Conservation (phyloP, 2,113 vertebrate species). For the Mola mola region DNA sequence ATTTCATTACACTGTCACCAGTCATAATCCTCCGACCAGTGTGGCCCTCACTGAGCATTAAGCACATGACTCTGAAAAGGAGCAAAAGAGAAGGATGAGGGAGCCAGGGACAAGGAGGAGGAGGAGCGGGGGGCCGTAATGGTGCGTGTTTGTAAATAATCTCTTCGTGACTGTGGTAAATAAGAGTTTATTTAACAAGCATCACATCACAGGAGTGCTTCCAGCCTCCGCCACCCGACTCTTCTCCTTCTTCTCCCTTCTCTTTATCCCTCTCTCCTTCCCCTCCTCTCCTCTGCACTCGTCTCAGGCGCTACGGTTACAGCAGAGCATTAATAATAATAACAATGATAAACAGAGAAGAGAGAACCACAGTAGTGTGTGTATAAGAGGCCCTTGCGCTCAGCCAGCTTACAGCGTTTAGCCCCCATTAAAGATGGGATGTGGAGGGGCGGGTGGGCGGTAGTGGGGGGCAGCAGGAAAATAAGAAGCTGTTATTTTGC, state of each 20-base stretch:
- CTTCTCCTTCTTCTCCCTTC: constrained; percentile 27
- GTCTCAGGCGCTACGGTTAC: constrained; percentile 57
- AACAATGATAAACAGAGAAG: constrained; percentile 83
- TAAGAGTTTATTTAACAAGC: constrained; percentile 83
- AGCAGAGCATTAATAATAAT: constrained; percentile 81
- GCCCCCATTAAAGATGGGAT: constrained; percentile 77
- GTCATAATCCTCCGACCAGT: constrained; percentile 64
- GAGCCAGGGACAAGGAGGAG: constrained; percentile 20
- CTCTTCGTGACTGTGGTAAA: constrained; percentile 76
- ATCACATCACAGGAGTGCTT: constrained; percentile 72
- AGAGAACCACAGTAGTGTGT: constrained; percentile 79
- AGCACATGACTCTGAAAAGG: constrained; percentile 46
- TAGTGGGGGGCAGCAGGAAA: constrained; percentile 43
- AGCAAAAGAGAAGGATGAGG: constrained; percentile 34
- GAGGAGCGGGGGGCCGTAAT: constrained; percentile 55
- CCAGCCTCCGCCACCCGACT: constrained; percentile 59
- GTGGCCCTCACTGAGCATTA: constrained; percentile 62
- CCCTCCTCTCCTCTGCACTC: constrained; percentile 42
- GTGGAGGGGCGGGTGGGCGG: constrained; percentile 31
- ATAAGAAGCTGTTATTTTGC: constrained; percentile 83
- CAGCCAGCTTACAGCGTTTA: constrained; percentile 82
- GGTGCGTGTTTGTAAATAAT: constrained; percentile 83
- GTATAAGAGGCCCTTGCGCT: constrained; percentile 74
- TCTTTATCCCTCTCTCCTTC: constrained; percentile 37
- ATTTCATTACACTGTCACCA: constrained; percentile 63